These are phyloP conservation scores for Malurus melanocephalus DNA, from an alignment of 2,113 vertebrate genomes.

Conservation along the genomic window DNA sequence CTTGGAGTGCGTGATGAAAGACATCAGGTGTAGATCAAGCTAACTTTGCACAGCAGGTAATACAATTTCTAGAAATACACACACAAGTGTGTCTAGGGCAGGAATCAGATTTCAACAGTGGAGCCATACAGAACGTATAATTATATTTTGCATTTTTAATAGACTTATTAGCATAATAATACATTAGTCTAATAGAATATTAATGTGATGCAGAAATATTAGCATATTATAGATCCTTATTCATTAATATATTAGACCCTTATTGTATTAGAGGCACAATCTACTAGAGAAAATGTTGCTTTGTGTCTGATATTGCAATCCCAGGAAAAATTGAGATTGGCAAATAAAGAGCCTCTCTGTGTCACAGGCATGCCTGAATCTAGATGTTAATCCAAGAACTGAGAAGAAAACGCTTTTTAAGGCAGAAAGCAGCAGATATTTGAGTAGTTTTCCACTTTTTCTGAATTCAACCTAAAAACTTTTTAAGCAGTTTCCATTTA, in stretches of 20 bases:
- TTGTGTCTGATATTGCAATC: slow-evolving; percentile 23
- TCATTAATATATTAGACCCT: slow-evolving; percentile 61
- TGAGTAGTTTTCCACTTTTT: background rate
- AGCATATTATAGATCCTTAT: slow-evolving; percentile 62
- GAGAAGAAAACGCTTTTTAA: background rate
- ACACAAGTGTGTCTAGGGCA: slow-evolving; percentile 34
- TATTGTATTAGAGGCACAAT: slow-evolving; percentile 47
- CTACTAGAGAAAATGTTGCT: slow-evolving; percentile 42
- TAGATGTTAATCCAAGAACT: background rate
- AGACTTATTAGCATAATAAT: slow-evolving; percentile 65
- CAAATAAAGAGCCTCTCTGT: background rate
- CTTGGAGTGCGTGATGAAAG: background rate
- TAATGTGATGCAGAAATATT: slow-evolving; percentile 60
- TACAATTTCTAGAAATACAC: slow-evolving; percentile 17
- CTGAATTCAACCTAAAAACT: background rate
- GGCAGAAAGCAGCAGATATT: background rate
- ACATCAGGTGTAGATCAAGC: slow-evolving; percentile 5
- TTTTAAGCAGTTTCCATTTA: background rate
- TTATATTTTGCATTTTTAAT: slow-evolving; percentile 72
- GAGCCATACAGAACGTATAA: slow-evolving; percentile 42
- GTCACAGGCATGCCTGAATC: background rate
- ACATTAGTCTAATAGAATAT: slow-evolving; percentile 64
- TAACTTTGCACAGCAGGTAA: slow-evolving; percentile 35
- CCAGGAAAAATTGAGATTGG: slow-evolving; percentile 1
- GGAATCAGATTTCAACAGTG: slow-evolving; percentile 33